phyloP scores from a whole-genome alignment of 1,140 invertebrate species.

The Eupristina koningsbergeri region DNA sequence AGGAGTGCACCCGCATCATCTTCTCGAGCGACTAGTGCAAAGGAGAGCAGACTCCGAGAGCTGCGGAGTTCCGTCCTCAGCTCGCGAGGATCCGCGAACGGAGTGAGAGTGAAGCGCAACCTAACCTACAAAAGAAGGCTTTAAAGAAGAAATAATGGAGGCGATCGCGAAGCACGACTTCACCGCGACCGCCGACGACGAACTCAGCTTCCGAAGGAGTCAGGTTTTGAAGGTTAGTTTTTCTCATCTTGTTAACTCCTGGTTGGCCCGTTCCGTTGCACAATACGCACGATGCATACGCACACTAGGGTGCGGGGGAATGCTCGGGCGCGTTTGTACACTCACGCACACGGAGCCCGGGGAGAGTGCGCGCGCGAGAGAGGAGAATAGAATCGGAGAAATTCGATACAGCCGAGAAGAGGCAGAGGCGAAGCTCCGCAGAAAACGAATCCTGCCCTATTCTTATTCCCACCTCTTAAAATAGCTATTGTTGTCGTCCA shows the following conservation, averaged over 20 bases:
- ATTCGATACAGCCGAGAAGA: neutral
- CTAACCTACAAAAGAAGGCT: neutral
- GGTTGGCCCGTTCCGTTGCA: neutral
- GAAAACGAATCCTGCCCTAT: neutral
- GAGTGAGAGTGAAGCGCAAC: neutral
- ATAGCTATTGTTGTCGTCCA: neutral
- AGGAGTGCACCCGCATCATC: too few species aligned
- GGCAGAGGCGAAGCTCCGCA: neutral
- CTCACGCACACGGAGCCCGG: neutral
- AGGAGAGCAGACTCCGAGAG: too few species aligned
- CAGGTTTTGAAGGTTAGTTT: conserved; percentile 92
- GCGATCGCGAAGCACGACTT: conserved; percentile 99
- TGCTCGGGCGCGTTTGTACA: too few species aligned
- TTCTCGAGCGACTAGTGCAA: too few species aligned
- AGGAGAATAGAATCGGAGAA: conserved; percentile 14
- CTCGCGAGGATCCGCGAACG: too few species aligned
- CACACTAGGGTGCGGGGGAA: neutral
- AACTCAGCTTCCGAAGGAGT: conserved; percentile 96
- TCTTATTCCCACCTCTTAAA: neutral
- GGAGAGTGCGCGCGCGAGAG: neutral
- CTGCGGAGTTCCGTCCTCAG: neutral
- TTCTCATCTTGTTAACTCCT: neutral
- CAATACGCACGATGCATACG: neutral
- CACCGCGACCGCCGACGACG: conserved; percentile 97
- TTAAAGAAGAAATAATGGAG: conserved; percentile 89